These are phyloP conservation scores for Rhadina sibilatrix DNA, from an alignment of 2,113 vertebrate genomes.

Conservation along the genomic window DNA sequence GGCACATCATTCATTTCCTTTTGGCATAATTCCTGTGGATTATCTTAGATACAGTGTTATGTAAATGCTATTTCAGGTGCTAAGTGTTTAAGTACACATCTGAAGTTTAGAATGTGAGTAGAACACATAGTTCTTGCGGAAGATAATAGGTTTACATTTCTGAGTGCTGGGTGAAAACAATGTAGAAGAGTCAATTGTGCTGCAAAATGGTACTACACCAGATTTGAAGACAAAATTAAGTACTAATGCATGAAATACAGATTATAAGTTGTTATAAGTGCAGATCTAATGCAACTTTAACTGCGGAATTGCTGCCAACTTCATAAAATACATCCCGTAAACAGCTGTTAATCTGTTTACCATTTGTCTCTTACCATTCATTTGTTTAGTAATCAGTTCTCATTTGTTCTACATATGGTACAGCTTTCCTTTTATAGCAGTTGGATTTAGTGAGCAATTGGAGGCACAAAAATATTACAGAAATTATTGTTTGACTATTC, in stretches of 20 bases:
- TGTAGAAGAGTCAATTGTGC: background rate
- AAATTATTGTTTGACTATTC: constrained; percentile 23
- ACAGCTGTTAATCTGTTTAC: constrained; percentile 49
- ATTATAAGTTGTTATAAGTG: background rate
- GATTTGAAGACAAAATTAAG: background rate
- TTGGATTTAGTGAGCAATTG: constrained; percentile 36
- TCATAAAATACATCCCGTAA: constrained; percentile 18
- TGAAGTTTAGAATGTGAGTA: background rate
- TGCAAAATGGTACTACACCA: background rate
- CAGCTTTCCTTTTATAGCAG: constrained; percentile 19
- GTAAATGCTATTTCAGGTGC: background rate
- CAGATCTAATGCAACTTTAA: background rate
- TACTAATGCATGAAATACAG: background rate
- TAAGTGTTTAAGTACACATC: background rate
- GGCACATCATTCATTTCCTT: background rate
- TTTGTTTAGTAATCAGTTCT: constrained; percentile 58
- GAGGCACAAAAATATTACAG: constrained; percentile 9
- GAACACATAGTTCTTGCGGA: background rate
- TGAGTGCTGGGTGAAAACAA: background rate
- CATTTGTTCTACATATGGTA: constrained; percentile 41
- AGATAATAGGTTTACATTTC: background rate
- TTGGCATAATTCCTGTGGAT: background rate
- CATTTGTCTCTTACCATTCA: constrained; percentile 20
- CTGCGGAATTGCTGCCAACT: constrained; percentile 7
- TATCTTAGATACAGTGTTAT: background rate